Conservation (phyloP, 35 echinoderm and acorn worm species). For the Antedon bifida region DNA sequence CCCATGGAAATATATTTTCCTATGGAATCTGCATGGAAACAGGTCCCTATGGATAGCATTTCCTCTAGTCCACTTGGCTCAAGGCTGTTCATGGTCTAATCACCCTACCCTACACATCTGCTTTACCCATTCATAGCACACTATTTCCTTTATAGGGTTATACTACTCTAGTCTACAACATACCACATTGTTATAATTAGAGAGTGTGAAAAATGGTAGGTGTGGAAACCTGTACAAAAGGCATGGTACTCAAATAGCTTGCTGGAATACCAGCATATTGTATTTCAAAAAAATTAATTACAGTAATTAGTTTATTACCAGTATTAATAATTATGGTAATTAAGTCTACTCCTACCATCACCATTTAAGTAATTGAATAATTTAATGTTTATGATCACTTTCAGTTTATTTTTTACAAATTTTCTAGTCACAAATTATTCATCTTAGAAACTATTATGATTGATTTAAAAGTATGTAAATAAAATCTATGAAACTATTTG, state of each 20-base stretch:
- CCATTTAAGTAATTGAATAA: too few species aligned
- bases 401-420: too few species aligned
- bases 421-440: too few species aligned
- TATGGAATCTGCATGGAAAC: background rate
- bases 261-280: too few species aligned
- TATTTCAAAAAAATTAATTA: too few species aligned
- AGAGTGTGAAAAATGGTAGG: background rate
- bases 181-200: background rate
- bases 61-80: background rate
- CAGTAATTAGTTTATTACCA: too few species aligned
- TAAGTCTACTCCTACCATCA: too few species aligned
- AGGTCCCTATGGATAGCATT: background rate
- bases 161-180: background rate
- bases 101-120: background rate
- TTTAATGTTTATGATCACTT: too few species aligned
- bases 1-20: background rate
- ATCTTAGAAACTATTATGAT: too few species aligned
- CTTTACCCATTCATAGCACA: background rate
- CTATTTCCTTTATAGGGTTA: background rate
- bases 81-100: background rate
- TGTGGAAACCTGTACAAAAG: background rate
- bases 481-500: too few species aligned
- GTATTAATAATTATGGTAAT: too few species aligned
- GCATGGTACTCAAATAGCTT: background rate
- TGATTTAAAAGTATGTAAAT: too few species aligned